These are phyloP conservation scores for Diploptera punctata DNA, from an alignment of 2,888 invertebrate genomes.

Conservation along the genomic window DNA sequence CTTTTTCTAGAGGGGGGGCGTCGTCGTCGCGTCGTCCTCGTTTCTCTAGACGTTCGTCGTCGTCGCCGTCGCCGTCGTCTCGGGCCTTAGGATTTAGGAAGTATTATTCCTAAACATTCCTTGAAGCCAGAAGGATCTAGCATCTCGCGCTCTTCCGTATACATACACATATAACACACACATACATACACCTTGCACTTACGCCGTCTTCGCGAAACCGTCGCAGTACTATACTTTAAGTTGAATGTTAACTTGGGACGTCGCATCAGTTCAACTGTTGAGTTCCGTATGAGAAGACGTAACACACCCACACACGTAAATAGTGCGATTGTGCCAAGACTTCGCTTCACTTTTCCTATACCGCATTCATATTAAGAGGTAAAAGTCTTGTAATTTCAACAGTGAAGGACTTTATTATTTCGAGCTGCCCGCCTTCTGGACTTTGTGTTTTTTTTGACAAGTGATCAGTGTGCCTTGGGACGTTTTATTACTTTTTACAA, in stretches of 20 bases:
- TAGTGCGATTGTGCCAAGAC: neutral
- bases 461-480: too few relatives aligned
- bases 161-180: neutral
- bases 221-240: constrained; percentile 20
- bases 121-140: neutral
- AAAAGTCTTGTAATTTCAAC: neutral
- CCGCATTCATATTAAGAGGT: neutral
- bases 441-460: too few relatives aligned
- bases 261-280: constrained; percentile 19
- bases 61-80: constrained; percentile 19
- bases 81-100: constrained; percentile 15
- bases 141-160: neutral
- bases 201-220: neutral
- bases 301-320: neutral
- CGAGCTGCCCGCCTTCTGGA: too few relatives aligned
- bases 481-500: too few relatives aligned
- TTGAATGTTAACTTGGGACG: constrained; percentile 14
- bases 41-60: constrained; percentile 20
- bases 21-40: constrained; percentile 25
- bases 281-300: neutral
- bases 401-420: too few relatives aligned
- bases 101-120: constrained; percentile 22
- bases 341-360: neutral
- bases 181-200: constrained; percentile 17
- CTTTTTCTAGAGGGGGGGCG: constrained; percentile 38